Base-by-base conservation (phyloP, 1,140 invertebrate species). In the Bombus huntii region DNA sequence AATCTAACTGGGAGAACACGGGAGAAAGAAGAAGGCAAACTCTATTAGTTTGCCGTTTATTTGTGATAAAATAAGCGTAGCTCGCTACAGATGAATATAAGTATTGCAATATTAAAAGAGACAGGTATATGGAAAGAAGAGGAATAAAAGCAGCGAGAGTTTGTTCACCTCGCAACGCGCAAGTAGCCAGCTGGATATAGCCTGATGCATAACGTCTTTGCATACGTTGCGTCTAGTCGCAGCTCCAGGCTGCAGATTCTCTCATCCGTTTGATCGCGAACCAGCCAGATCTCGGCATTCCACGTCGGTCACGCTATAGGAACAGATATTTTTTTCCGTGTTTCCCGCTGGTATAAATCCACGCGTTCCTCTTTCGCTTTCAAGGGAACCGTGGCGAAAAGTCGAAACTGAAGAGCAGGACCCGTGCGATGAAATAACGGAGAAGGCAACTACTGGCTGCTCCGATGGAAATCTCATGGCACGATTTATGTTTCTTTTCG, bases 261-360 rank as follows among this genome's bases (percentile, higher is more conserved):
- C 74, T 83, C 81, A 68, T 87, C 85, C 83, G 68, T 86, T 82
- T 76, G 79, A 86, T 86, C 81, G 84, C 62, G 80, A 73, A 81
- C n/a, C 47, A 39, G 31, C 59, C 42, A 75, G 72, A 81, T 83
- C 85, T 83, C 59, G 81, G 62, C 86, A 87, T 87, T 83, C 86
- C 86, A 57, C 66, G 34, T 87, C 70, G 81, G 81, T 84, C 86
- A 87, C 66, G 68, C 66, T 71, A 62, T 15, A 72, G 71, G 31
- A 53, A 86, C 47, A 59, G 39, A 86, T 66, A 71, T 53, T 44
- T 47, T 68, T 62, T 82, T 76, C 62, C 34, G 3, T 39, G 9
- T n/a, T 71, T 73, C 68, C 39, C n/a, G 2, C 31, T n/a, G 25
- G 25, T 47, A 68, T 76, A 80, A 47, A 85, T 72, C 39, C 34